Conservation (phyloP, 2,113 vertebrate genomes). For the Tyto alba region DNA sequence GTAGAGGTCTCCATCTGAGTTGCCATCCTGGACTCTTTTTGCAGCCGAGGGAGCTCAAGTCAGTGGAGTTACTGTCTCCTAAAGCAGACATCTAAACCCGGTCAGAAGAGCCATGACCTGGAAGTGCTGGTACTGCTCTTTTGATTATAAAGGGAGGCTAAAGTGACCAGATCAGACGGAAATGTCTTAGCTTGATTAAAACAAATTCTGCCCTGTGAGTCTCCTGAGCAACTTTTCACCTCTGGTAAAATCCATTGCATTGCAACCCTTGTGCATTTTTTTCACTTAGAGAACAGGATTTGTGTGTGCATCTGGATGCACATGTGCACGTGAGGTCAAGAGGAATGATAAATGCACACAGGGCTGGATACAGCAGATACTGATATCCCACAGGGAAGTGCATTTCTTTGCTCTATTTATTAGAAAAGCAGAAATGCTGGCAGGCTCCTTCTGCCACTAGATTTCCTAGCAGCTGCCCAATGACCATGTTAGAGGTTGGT, state of each 20-base stretch:
- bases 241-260: fast-evolving
- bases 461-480: slow-evolving; percentile 15
- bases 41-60: background rate
- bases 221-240: background rate
- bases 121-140: background rate
- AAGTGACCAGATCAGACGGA: background rate
- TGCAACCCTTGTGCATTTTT: background rate
- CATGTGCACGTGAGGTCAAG: background rate
- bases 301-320: background rate
- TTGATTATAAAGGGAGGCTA: background rate
- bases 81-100: background rate
- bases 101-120: background rate
- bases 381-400: background rate
- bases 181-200: background rate
- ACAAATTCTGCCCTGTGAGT: background rate
- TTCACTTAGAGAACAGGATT: background rate
- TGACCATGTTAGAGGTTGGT: background rate
- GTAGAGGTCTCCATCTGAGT: background rate
- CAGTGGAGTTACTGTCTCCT: background rate
- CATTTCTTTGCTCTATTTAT: background rate
- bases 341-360: background rate
- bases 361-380: background rate
- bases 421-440: background rate
- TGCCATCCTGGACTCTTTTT: background rate
- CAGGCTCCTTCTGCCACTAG: background rate